Evolutionary conservation across 2,888 invertebrate genomes (phyloP).

Genomic region (Nymphalis polychloros): DNA sequence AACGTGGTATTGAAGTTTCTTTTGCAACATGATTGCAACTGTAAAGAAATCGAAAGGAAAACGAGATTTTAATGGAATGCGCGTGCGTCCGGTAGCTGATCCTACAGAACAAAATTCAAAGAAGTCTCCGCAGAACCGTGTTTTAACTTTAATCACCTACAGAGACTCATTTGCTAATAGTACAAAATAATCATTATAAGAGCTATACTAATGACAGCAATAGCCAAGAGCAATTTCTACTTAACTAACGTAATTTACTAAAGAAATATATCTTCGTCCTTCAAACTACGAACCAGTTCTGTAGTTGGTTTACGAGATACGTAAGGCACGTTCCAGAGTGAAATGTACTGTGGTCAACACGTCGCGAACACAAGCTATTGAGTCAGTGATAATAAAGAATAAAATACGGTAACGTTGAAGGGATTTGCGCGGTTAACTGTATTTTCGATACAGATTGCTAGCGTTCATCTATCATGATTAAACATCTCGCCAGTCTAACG

Average conservation of each 20-base stretch:
- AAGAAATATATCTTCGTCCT: slow-evolving; percentile 41
- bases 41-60: neutral
- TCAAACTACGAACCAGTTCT: slow-evolving; percentile 39
- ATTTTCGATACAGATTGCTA: slow-evolving; percentile 44
- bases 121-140: slow-evolving; percentile 27
- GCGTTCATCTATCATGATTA: slow-evolving; percentile 60
- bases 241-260: slow-evolving; percentile 42
- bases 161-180: slow-evolving; percentile 36
- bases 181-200: slow-evolving; percentile 36
- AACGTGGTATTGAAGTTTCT: neutral
- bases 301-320: slow-evolving; percentile 26
- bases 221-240: slow-evolving; percentile 35
- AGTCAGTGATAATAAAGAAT: slow-evolving; percentile 17
- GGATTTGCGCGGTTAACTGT: slow-evolving; percentile 27
- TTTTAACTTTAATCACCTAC: slow-evolving; percentile 29
- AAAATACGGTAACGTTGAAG: slow-evolving; percentile 26
- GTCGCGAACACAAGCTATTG: slow-evolving; percentile 18
- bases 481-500: slow-evolving; percentile 54
- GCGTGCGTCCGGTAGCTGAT: neutral
- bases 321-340: slow-evolving; percentile 38
- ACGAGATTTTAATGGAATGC: slow-evolving; percentile 5
- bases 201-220: slow-evolving; percentile 33
- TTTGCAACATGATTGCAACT: too few species aligned
- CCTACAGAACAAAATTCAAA: slow-evolving; percentile 16
- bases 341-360: slow-evolving; percentile 35